Percentiles rank a stretch among this genome's conserved stretches.
phyloP scores from a whole-genome alignment of 2,888 invertebrate species.

The Drosophila imparisetae region DNA sequence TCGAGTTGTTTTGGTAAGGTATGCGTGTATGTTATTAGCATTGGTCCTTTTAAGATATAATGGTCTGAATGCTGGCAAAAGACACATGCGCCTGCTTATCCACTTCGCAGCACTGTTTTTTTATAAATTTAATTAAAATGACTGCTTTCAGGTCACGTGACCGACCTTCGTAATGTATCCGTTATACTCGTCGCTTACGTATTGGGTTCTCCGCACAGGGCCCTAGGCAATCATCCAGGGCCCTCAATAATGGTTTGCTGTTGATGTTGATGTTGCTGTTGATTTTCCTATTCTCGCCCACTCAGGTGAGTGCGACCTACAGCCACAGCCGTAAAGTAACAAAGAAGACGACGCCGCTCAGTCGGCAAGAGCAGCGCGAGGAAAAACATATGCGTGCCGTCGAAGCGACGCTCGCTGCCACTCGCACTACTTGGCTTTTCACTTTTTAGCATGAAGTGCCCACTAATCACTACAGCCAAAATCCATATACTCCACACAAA shows the following conservation, averaged over 20 bases:
- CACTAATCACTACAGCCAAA: slow-evolving; percentile 79
- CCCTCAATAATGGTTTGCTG: slow-evolving; percentile 45
- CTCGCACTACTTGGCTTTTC: slow-evolving; percentile 82
- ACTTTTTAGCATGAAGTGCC: slow-evolving; percentile 79
- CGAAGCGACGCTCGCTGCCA: slow-evolving; percentile 79
- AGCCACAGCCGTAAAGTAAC: slow-evolving; percentile 61
- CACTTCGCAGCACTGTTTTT: slow-evolving; percentile 69
- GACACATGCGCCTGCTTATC: slow-evolving; percentile 69
- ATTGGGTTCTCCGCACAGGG: slow-evolving; percentile 46
- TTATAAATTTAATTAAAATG: slow-evolving; percentile 84
- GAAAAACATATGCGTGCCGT: slow-evolving; percentile 82
- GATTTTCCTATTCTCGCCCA: slow-evolving; percentile 68
- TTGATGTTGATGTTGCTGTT: slow-evolving; percentile 26
- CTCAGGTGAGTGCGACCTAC: slow-evolving; percentile 76
- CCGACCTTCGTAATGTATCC: slow-evolving; percentile 84
- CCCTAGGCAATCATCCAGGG: slow-evolving; percentile 41
- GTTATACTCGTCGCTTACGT: slow-evolving; percentile 67
- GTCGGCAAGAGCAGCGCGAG: slow-evolving; percentile 45
- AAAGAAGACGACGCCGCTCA: slow-evolving; percentile 57
- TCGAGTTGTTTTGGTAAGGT: slow-evolving; percentile 9
- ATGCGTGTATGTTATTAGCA: slow-evolving; percentile 24
- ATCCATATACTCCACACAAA: slow-evolving; percentile 64
- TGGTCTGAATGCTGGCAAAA: slow-evolving; percentile 67
- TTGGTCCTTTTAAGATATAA: slow-evolving; percentile 14
- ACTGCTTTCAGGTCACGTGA: slow-evolving; percentile 83